Evolutionary conservation across 2,888 invertebrate species (phyloP).

Genomic region (Stenolophus ochropezus): DNA sequence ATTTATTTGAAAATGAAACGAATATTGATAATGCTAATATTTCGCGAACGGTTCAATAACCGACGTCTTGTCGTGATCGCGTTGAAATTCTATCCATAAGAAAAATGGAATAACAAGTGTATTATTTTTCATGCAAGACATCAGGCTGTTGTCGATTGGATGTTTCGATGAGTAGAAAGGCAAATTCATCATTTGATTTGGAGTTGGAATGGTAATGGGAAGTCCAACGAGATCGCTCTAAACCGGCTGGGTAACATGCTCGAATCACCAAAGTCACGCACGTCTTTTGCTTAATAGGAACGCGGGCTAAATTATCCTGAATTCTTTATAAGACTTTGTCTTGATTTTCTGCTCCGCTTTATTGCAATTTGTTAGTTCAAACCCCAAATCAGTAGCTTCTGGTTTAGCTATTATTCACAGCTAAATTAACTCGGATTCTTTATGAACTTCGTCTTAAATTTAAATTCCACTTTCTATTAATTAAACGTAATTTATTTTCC

Average conservation of each 20-base stretch:
- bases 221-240: background rate
- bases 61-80: background rate
- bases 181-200: conserved; percentile 48
- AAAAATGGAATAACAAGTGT: background rate
- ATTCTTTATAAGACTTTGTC: conserved; percentile 14
- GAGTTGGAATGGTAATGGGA: conserved; percentile 40
- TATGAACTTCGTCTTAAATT: background rate
- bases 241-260: conserved; percentile 41
- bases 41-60: background rate
- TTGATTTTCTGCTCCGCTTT: conserved; percentile 19
- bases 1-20: too few relatives aligned
- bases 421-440: conserved; percentile 1
- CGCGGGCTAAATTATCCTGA: conserved; percentile 16
- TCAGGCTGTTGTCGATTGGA: background rate
- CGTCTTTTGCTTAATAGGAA: conserved; percentile 40
- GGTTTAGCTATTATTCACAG: conserved; percentile 20
- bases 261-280: conserved; percentile 41
- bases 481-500: background rate
- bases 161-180: background rate
- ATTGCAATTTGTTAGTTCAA: conserved; percentile 23
- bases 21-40: background rate
- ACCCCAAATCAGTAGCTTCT: background rate
- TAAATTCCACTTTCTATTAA: conserved; percentile 1
- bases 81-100: background rate
- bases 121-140: background rate